phyloP scores from a whole-genome alignment of 2,113 vertebrate species.

The Suricata suricatta region DNA sequence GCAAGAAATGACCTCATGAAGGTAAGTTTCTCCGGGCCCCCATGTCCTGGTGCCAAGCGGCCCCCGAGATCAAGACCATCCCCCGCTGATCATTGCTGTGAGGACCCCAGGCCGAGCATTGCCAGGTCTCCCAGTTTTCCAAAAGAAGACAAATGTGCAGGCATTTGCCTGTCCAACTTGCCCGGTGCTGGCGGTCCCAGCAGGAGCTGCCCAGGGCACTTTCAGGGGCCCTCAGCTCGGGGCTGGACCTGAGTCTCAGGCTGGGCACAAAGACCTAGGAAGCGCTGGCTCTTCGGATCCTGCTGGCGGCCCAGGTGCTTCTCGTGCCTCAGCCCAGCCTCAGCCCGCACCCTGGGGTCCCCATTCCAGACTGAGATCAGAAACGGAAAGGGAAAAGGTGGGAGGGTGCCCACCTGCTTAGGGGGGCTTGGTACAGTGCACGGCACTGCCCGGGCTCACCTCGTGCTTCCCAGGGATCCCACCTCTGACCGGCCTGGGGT shows the following conservation, averaged over 20 bases:
- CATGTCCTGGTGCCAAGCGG: background rate
- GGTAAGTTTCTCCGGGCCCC: too few relatives aligned
- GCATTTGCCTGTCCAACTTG: accelerated
- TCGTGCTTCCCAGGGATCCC: background rate
- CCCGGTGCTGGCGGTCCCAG: too few relatives aligned
- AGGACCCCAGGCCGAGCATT: background rate
- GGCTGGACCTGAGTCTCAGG: background rate
- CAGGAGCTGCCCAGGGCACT: too few relatives aligned
- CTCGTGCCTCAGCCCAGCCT: background rate
- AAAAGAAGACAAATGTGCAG: background rate
- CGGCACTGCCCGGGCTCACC: background rate
- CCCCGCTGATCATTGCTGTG: accelerated
- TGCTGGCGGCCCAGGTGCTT: too few relatives aligned
- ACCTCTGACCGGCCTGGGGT: accelerated
- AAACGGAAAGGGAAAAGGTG: too few relatives aligned
- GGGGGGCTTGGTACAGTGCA: too few relatives aligned
- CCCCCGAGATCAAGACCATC: too few relatives aligned
- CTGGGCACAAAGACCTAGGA: background rate
- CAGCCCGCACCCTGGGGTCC: background rate
- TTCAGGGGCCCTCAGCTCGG: background rate
- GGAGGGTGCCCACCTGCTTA: background rate
- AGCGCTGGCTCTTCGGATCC: accelerated
- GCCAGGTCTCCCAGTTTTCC: background rate
- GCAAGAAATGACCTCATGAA: background rate
- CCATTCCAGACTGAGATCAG: background rate